phyloP scores from a whole-genome alignment of 2,797 vertebrate species.

The Gallinago stenura region DNA sequence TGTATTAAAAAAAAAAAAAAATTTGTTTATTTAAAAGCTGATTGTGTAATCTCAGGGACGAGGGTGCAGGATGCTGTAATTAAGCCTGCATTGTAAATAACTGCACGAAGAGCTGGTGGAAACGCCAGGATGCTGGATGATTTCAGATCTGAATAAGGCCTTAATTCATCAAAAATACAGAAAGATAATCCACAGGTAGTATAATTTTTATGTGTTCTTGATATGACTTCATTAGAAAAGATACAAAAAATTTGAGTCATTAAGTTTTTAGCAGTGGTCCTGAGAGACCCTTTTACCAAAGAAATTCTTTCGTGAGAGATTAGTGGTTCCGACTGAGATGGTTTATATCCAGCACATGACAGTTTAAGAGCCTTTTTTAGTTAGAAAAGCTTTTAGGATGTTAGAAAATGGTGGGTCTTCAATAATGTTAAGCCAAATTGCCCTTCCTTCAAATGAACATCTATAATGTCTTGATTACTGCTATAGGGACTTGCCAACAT shows the following conservation, averaged over 20 bases:
- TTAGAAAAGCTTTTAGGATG: slow-evolving; percentile 42
- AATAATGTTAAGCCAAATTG: neutral
- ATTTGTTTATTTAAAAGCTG: neutral
- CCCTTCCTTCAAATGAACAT: neutral
- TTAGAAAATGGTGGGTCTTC: neutral
- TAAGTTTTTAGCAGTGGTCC: neutral
- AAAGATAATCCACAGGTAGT: neutral
- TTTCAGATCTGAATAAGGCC: neutral
- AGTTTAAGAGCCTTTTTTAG: slow-evolving; percentile 26
- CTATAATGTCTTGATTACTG: neutral
- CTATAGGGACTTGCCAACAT: neutral
- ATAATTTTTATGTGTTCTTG: neutral
- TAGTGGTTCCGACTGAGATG: neutral
- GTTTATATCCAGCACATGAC: slow-evolving; percentile 3
- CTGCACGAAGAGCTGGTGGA: neutral
- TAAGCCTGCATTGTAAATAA: neutral
- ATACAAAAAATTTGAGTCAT: neutral
- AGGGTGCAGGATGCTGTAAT: neutral
- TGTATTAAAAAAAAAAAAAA: neutral
- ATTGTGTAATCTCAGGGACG: neutral
- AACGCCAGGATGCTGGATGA: neutral
- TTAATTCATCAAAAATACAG: neutral
- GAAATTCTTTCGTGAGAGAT: neutral
- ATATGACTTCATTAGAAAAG: neutral
- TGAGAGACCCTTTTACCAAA: neutral